These are phyloP conservation scores for Apodemus agrarius DNA, from an alignment of 2,797 vertebrate species.

Conservation along the genomic window DNA sequence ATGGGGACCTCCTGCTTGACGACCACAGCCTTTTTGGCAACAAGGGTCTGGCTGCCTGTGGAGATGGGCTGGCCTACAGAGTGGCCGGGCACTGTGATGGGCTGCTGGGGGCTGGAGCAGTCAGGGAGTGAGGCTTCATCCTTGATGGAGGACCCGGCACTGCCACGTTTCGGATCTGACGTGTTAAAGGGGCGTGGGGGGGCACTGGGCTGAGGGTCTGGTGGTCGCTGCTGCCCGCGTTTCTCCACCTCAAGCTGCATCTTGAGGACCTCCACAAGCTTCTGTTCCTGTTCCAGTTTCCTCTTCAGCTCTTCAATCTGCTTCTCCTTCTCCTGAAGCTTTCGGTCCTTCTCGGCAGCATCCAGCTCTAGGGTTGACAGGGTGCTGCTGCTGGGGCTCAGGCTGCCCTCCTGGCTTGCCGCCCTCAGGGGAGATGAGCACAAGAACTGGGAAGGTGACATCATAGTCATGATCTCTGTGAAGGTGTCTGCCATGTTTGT, in stretches of 20 bases:
- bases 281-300: constrained; percentile 97
- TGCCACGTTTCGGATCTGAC: constrained; percentile 78
- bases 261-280: constrained; percentile 96
- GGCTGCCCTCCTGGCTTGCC: constrained; percentile 84
- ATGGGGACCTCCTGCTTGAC: constrained; percentile 91
- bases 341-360: constrained; percentile 92
- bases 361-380: constrained; percentile 85
- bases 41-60: constrained; percentile 84
- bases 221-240: constrained; percentile 87
- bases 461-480: constrained; percentile 87
- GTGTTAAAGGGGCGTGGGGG: constrained; percentile 67
- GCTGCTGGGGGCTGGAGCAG: constrained; percentile 82
- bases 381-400: constrained; percentile 79
- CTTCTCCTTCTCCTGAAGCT: constrained; percentile 96
- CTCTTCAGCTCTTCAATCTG: constrained; percentile 97
- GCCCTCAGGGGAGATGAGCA: constrained; percentile 85
- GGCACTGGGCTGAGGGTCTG: constrained; percentile 75
- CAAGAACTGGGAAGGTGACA: constrained; percentile 87
- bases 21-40: constrained; percentile 88
- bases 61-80: constrained; percentile 84
- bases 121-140: constrained; percentile 87
- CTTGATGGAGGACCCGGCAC: constrained; percentile 86
- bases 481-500: constrained; percentile 86
- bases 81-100: constrained; percentile 74
- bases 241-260: constrained; percentile 98